phyloP scores from a whole-genome alignment of 2,888 invertebrate genomes.

The Drosophila putrida region DNA sequence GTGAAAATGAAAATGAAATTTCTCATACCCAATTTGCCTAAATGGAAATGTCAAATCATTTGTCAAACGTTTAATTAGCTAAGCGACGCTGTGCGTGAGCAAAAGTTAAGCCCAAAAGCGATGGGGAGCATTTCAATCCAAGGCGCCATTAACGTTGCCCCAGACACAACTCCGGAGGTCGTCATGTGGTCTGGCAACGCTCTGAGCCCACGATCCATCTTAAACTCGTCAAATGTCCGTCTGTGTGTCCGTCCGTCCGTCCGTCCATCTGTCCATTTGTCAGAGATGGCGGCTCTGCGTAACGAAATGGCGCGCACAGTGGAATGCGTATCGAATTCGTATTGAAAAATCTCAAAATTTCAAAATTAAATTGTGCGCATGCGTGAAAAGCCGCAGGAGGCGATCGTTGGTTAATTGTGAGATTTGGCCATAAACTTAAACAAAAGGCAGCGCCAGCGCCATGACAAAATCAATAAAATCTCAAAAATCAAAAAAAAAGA shows the following conservation, averaged over 20 bases:
- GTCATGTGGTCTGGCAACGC: conserved; percentile 40
- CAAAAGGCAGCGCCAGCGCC: conserved; percentile 45
- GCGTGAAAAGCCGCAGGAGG: conserved; percentile 75
- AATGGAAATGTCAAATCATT: conserved; percentile 76
- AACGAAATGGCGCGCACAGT: conserved; percentile 69
- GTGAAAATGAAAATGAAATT: conserved; percentile 52
- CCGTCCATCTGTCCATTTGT: not conserved
- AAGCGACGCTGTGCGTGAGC: conserved; percentile 22
- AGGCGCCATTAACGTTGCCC: conserved; percentile 50
- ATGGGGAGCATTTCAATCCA: conserved; percentile 19
- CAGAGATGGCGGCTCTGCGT: conserved; percentile 47
- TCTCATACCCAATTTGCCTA: conserved; percentile 55
- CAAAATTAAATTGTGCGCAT: conserved; percentile 64
- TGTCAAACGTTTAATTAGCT: conserved; percentile 72
- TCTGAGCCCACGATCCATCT: conserved; percentile 41
- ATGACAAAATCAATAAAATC: conserved; percentile 66
- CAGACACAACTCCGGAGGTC: conserved; percentile 50
- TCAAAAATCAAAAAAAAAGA: conserved; percentile 30
- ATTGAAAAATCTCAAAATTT: conserved; percentile 51
- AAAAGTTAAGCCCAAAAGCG: conserved; percentile 3
- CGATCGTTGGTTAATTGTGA: conserved; percentile 44
- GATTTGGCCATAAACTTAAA: conserved; percentile 30
- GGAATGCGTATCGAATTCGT: conserved; percentile 70
- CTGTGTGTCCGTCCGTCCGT: not conserved
- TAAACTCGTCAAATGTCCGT: conserved; percentile 45